phyloP scores from a whole-genome alignment of 1,140 invertebrate genomes.

The Nasonia vitripennis region DNA sequence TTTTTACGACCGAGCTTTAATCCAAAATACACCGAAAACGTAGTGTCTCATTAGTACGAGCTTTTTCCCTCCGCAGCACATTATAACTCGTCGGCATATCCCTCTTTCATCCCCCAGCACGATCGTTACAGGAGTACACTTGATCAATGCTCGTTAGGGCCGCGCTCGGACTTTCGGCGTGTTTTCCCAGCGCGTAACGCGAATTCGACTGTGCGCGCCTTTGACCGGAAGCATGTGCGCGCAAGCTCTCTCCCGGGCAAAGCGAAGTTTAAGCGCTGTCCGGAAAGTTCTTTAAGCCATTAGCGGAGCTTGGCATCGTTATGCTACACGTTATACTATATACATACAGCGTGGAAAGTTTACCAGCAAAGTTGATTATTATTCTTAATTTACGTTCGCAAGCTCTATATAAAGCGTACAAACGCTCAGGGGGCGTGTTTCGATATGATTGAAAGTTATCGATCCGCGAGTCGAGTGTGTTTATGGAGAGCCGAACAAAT shows the following conservation, averaged over 20 bases:
- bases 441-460: no score
- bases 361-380: background rate
- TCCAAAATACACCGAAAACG: background rate
- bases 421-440: no score
- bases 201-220: conserved; percentile 29
- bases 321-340: background rate
- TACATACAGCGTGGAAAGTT: background rate
- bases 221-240: background rate
- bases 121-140: background rate
- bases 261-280: conserved; percentile 43
- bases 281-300: conserved; percentile 41
- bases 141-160: conserved; percentile 39
- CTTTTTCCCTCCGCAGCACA: background rate
- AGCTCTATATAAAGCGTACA: no score
- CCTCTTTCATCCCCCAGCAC: background rate
- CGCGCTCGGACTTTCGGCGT: background rate
- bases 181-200: conserved; percentile 10
- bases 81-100: no score
- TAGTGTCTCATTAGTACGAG: conserved; percentile 32
- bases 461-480: no score
- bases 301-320: background rate
- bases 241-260: background rate
- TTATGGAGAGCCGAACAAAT: background rate
- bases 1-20: conserved; percentile 12
- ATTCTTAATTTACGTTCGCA: background rate